A percentile compares a stretch with the other conserved stretches of the same genome.
Conservation (phyloP, 2,888 invertebrate genomes). For the Pinctada fucata region DNA sequence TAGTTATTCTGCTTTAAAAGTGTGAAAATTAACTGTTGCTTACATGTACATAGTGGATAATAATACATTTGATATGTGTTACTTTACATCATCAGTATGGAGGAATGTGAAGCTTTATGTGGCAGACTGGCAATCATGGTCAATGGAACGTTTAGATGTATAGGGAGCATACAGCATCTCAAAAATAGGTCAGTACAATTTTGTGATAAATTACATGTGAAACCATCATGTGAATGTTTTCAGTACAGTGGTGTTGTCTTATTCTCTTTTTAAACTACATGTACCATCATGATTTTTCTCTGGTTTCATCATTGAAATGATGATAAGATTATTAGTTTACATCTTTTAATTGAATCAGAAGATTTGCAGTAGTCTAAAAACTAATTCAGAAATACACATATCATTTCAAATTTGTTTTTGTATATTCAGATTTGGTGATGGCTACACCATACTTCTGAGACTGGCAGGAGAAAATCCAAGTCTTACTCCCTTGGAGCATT, state of each 20-base stretch:
- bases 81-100: slow-evolving; percentile 71
- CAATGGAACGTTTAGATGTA: slow-evolving; percentile 76
- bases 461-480: slow-evolving; percentile 65
- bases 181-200: slow-evolving; percentile 77
- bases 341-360: no score
- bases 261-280: not conserved
- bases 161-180: slow-evolving; percentile 78
- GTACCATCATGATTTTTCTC: no score
- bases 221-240: not conserved
- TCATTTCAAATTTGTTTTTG: not conserved
- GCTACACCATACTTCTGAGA: slow-evolving; percentile 75
- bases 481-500: slow-evolving; percentile 61
- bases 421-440: slow-evolving; percentile 74
- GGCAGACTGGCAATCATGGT: slow-evolving; percentile 77
- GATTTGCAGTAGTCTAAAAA: no score
- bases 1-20: no score
- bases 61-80: no score
- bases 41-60: no score
- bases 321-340: no score
- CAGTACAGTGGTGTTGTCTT: not conserved
- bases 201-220: not conserved
- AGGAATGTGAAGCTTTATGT: slow-evolving; percentile 78
- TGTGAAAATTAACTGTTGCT: no score
- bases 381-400: not conserved
- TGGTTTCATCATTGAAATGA: no score